Evolutionary conservation across 2,797 vertebrate species (phyloP), one percentile per base, ranked within the genome.

Genomic region (Dendrocincla fuliginosa): DNA sequence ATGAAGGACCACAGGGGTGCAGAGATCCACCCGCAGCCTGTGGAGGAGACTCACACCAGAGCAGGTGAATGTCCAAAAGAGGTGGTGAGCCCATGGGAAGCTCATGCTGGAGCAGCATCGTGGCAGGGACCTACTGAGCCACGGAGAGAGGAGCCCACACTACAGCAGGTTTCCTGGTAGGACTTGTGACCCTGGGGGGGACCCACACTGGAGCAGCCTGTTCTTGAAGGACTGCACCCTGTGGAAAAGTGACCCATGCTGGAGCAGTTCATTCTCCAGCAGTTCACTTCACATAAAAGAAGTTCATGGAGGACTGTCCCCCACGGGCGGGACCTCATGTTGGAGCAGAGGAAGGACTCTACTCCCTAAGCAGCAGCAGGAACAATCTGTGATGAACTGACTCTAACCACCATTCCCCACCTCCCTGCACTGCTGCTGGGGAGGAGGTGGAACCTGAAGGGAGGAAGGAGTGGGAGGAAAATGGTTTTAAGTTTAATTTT

Each of bases 251-350:
- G 47, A 53, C 39, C 32, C 39, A 23, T 7, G 7, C 5, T 35
- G 33, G 20, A 46, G 30, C 17, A 33, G 30, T 32, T 27, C 30
- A 17, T 52, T 28, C 11, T 32, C 28, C 50, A 52, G 28, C 50
- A 30, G 17, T 52, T 52, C 50, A 30, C 28, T 30, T 52, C 50
- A 52, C 16, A 52, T 17, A 28, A 30, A 27, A 52, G 28, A 33
- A 53, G 50, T 53, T 11, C 44, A 35, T 46, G 52, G 32, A 67
- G 13, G 56, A 37, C 3, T 56, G 30, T 33, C 30, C 33, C 39
- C 10, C 1, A 0, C 22, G 39, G 30, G 24, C 59, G 9, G 39
- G 4, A 53, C 5, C 9, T 14, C 14, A 39, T 0, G 0, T 7
- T 46, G 60, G 11, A 52, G 28, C 16, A 52, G 11, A 11, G 5